phyloP scores from a whole-genome alignment of 2,113 vertebrate genomes.

The Murina feae region DNA sequence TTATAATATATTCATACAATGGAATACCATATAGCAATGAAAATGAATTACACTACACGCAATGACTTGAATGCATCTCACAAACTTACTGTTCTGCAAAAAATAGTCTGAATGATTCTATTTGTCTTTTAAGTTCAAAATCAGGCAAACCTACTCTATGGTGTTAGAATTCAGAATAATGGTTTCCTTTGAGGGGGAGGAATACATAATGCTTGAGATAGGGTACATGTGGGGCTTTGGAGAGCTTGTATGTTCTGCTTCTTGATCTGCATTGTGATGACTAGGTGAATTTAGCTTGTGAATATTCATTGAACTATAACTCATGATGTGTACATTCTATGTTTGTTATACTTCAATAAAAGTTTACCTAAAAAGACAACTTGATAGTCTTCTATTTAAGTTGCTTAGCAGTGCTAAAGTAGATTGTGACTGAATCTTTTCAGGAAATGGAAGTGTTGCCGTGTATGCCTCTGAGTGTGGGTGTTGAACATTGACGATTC shows the following conservation, averaged over 20 bases:
- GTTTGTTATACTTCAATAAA: constrained; percentile 10
- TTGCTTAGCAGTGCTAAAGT: constrained; percentile 51
- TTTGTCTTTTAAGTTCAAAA: background rate
- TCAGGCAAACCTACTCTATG: background rate
- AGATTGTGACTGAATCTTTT: constrained; percentile 47
- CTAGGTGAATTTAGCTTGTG: background rate
- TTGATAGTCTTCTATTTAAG: constrained; percentile 40
- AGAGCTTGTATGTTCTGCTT: background rate
- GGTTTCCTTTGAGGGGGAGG: background rate
- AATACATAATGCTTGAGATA: background rate
- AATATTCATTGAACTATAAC: background rate
- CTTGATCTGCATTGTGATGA: background rate
- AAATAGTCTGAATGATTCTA: background rate
- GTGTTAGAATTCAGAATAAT: background rate
- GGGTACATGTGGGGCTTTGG: background rate
- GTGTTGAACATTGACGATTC: constrained; percentile 42
- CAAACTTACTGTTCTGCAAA: background rate
- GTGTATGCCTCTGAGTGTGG: background rate
- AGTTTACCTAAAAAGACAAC: constrained; percentile 35
- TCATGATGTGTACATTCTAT: background rate
- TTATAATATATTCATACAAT: background rate
- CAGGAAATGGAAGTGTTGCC: constrained; percentile 46
- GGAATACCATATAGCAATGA: background rate
- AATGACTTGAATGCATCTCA: background rate
- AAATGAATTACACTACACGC: background rate